Evolutionary conservation across 1,140 invertebrate genomes (phyloP).

Genomic region (Magallana ariakensis): DNA sequence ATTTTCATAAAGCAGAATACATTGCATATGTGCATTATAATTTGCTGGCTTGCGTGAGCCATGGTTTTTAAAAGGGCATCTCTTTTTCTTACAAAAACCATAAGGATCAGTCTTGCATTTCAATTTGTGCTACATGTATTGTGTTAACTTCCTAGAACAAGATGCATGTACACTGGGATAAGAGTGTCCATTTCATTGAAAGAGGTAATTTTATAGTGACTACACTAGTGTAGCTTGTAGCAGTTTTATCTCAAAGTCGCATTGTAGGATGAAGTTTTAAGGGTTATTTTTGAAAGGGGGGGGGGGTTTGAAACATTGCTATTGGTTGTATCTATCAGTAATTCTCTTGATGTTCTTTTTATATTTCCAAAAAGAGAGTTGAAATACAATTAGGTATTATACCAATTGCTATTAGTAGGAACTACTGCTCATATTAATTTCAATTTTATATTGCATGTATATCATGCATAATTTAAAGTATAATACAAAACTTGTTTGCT

Average conservation of each 20-base stretch:
- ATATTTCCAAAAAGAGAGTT: background rate
- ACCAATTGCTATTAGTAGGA: background rate
- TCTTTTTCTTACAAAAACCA: no score
- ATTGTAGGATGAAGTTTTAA: background rate
- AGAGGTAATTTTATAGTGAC: background rate
- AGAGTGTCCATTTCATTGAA: background rate
- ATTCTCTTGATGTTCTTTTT: background rate
- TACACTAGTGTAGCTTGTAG: background rate
- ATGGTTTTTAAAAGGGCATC: no score
- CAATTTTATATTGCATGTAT: no score
- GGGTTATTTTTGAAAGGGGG: background rate
- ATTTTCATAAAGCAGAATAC: no score
- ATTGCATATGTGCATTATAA: no score
- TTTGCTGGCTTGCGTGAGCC: no score
- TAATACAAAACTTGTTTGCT: no score
- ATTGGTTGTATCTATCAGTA: background rate
- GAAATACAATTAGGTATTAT: background rate
- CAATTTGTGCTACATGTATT: background rate
- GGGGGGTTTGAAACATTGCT: background rate
- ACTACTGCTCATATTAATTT: no score
- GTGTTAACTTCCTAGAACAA: background rate
- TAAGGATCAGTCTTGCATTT: no score
- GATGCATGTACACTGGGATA: constrained; percentile 27
- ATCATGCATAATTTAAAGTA: no score
- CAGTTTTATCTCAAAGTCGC: background rate